Evolutionary conservation across 2,797 vertebrate species (phyloP).

Genomic region (Etheostoma nigrum): DNA sequence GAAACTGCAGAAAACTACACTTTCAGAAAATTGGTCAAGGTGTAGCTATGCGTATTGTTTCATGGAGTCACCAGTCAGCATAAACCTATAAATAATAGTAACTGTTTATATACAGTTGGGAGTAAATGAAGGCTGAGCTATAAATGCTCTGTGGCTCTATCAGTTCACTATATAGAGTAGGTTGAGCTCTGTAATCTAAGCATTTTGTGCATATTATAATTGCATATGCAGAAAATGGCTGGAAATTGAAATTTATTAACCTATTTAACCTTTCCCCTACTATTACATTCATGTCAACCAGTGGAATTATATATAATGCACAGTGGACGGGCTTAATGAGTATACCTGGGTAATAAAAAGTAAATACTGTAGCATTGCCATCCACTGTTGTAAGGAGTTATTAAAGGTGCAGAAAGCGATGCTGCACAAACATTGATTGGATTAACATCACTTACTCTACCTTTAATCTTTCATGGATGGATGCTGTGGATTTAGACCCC

Average conservation of each 20-base stretch:
- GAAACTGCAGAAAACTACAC: neutral
- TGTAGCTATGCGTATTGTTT: neutral
- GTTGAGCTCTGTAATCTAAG: neutral
- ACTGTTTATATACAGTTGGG: neutral
- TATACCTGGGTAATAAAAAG: neutral
- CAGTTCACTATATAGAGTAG: neutral
- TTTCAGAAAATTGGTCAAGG: neutral
- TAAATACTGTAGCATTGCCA: neutral
- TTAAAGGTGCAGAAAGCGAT: neutral
- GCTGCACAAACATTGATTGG: no score
- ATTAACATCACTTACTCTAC: no score
- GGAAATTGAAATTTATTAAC: neutral
- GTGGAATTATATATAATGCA: neutral
- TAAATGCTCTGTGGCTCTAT: neutral
- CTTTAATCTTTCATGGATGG: conserved; percentile 24
- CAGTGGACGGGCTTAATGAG: neutral
- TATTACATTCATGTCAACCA: neutral
- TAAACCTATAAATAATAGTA: neutral
- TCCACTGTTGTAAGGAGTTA: neutral
- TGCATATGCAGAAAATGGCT: neutral
- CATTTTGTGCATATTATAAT: neutral
- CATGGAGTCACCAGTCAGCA: no score
- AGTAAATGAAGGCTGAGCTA: neutral
- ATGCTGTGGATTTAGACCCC: conserved; percentile 37
- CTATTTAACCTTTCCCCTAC: neutral